Evolutionary conservation across 2,797 vertebrate genomes (phyloP).

Genomic region (Lutjanus campechanus): DNA sequence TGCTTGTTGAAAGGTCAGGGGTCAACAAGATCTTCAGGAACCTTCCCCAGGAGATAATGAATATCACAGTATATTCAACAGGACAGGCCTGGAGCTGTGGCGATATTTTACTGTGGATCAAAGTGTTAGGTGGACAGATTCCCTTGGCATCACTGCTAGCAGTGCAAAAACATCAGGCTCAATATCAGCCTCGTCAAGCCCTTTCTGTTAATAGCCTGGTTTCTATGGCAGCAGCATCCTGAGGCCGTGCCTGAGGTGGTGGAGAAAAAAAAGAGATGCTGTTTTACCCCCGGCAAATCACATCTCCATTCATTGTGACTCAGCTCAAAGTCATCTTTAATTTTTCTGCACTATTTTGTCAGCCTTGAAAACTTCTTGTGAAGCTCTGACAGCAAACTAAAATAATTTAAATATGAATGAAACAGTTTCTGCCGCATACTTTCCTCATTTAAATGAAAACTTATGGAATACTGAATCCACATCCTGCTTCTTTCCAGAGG

Average conservation of each 20-base stretch:
- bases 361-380: background rate
- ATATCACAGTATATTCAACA: background rate
- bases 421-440: background rate
- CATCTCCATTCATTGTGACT: conserved; percentile 27
- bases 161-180: conserved; percentile 1
- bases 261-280: conserved; percentile 17
- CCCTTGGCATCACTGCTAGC: background rate
- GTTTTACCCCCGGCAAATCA: conserved; percentile 10
- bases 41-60: background rate
- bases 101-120: background rate
- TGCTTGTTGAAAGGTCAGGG: background rate
- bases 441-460: conserved; percentile 41
- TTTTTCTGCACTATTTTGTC: conserved; percentile 10
- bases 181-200: conserved; percentile 4
- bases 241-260: conserved; percentile 26
- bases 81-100: background rate
- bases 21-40: background rate
- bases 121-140: background rate
- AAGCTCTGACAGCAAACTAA: conserved; percentile 19
- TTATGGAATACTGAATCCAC: conserved; percentile 20
- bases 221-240: conserved; percentile 54
- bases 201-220: conserved; percentile 51
- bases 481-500: conserved; percentile 16
- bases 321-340: conserved; percentile 13
- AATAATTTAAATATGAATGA: background rate